These are phyloP conservation scores for Fistularia commersonii DNA, from an alignment of 2,797 vertebrate species.

Conservation along the genomic window DNA sequence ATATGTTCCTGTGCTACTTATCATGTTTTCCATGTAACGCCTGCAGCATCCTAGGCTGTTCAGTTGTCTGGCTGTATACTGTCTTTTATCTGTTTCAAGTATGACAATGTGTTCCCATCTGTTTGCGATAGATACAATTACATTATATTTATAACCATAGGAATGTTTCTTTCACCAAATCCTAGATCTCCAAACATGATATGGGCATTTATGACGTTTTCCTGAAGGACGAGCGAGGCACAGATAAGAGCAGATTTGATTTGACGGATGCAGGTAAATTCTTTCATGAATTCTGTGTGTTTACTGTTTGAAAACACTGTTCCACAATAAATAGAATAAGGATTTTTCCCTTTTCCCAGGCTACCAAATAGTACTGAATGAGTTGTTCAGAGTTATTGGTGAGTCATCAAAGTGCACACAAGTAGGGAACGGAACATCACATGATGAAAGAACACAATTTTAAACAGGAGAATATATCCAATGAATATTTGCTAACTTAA, in stretches of 20 bases:
- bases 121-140: conserved; percentile 18
- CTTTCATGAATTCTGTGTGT: neutral
- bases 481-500: no score
- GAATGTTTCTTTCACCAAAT: conserved; percentile 33
- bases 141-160: conserved; percentile 5
- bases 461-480: no score
- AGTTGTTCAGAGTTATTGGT: conserved; percentile 95
- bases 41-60: conserved; percentile 70
- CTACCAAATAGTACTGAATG: conserved; percentile 90
- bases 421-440: no score
- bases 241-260: conserved; percentile 84
- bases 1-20: conserved; percentile 51
- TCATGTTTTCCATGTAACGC: conserved; percentile 52
- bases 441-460: no score
- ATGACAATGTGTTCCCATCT: conserved; percentile 17
- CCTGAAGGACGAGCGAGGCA: conserved; percentile 90
- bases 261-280: conserved; percentile 86
- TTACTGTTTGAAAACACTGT: neutral
- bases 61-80: conserved; percentile 56
- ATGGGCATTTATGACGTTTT: conserved; percentile 87
- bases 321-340: no score
- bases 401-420: conserved; percentile 59
- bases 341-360: conserved; percentile 67
- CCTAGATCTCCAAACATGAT: conserved; percentile 90
- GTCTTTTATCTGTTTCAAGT: conserved; percentile 33